These are phyloP conservation scores for Theonella swinhoei DNA, from an alignment of 37 sponge, comb jelly and placozoan genomes.

Conservation along the genomic window DNA sequence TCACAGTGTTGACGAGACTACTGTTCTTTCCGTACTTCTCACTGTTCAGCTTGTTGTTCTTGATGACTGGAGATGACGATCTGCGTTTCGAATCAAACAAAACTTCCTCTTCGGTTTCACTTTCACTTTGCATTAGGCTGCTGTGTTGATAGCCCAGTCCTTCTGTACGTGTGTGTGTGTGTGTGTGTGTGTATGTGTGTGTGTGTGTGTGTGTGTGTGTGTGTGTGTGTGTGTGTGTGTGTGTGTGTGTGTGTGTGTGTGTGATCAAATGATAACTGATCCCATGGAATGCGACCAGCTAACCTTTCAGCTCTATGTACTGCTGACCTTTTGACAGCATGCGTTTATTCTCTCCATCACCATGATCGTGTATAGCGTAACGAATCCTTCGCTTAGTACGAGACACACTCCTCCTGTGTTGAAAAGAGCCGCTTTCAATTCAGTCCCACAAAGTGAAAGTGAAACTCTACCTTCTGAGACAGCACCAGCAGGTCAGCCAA, in stretches of 20 bases:
- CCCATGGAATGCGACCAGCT: background rate
- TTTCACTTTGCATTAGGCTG: slow-evolving; percentile 72
- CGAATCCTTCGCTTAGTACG: slow-evolving; percentile 23
- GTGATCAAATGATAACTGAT: background rate
- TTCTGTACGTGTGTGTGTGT: background rate
- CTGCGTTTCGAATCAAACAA: slow-evolving; percentile 31
- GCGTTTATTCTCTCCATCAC: slow-evolving; percentile 7
- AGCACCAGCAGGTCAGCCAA: slow-evolving; percentile 76
- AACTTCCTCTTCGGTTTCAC: slow-evolving; percentile 67
- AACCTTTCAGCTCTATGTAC: background rate
- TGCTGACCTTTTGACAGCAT: slow-evolving; percentile 41
- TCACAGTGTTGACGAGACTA: background rate
- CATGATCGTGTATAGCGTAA: slow-evolving; percentile 44
- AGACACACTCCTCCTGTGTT: slow-evolving; percentile 2
- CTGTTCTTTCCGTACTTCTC: slow-evolving; percentile 20
- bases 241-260: slow-evolving; percentile 9
- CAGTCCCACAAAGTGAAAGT: background rate
- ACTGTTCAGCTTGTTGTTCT: background rate
- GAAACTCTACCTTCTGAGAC: slow-evolving; percentile 77
- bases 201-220: background rate
- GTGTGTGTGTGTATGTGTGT: too few species aligned
- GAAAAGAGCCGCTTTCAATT: too few species aligned
- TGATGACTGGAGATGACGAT: background rate
- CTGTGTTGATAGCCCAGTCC: slow-evolving; percentile 18
- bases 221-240: background rate